Evolutionary conservation across 1,140 invertebrate species (phyloP), one percentile per base, ranked within the genome.

Genomic region (Trichonephila clavipes): DNA sequence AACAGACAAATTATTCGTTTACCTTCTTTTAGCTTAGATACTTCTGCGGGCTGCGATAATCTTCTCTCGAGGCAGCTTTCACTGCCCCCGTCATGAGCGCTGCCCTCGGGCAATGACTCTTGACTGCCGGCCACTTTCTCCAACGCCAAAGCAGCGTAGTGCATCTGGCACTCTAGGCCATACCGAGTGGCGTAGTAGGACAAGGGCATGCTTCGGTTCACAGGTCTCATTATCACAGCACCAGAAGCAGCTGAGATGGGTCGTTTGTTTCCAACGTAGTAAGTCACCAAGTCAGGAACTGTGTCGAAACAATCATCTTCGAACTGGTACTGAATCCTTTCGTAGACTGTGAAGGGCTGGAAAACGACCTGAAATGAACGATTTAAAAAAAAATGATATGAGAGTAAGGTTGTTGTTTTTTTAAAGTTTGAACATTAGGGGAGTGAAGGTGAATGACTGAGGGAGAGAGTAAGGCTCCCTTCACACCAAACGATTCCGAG

Each of bases 281-380:
- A 99, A 5, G 98, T 98, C 94, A 99, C 98, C 51, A 99, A 96
- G 96, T 99, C 98, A 0, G 98, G 98, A 18, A 99, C 98, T 2
- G 98, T 98, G 95, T 98, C 98, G 95, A 98, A 99, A 0, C 97
- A 97, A 95, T 99, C 98, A 95, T 98, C 98, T 96, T 99, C 99
- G 95, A 99, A 98, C 95, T 98, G 98, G 96, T 98, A 99, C 95
- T 98, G 98, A 12, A 98, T 97, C 94, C 97, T 96, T 95, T 99
- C 98, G 95, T 99, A 98, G 2, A 99, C 98, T 1, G 98, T 99
- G 95, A 98, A 98, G 0, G 97, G 97, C 95, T 98, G 98, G 12
- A 98, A 96, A 0, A 98, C 97, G 77, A 98, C 97, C 97, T 98
- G 94, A 40, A 92, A 94, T 81, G 34, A 85, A 2, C 0, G 10